phyloP scores from a whole-genome alignment of 37 sponge, comb jelly and placozoan genomes.

The Diacarnus erythraeanus region DNA sequence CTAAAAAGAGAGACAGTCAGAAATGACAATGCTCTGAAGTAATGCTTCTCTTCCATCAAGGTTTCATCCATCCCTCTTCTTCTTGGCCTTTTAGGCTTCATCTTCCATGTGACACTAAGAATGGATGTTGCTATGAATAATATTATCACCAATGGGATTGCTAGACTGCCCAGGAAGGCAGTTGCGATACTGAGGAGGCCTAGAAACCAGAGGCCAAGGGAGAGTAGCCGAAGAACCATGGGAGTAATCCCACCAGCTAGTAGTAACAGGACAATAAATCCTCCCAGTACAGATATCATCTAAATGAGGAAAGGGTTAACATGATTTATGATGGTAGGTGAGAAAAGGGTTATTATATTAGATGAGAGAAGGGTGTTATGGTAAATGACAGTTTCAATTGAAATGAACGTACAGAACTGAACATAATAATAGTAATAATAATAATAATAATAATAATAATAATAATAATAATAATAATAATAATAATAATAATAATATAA shows the following conservation, averaged over 20 bases:
- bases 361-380: too few relatives aligned
- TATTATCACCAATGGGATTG: constrained; percentile 10
- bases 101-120: neutral
- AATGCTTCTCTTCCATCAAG: neutral
- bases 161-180: constrained; percentile 9
- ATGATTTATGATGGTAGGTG: too few relatives aligned
- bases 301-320: neutral
- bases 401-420: neutral
- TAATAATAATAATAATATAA: too few relatives aligned
- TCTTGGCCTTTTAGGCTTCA: neutral
- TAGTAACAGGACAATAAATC: constrained; percentile 9
- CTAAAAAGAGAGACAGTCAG: neutral
- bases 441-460: neutral
- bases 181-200: constrained; percentile 12
- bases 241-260: neutral
- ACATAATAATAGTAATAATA: too few relatives aligned
- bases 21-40: neutral
- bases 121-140: constrained; percentile 6
- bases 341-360: too few relatives aligned
- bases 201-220: constrained; percentile 35
- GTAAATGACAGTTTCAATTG: too few relatives aligned
- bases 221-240: constrained; percentile 1
- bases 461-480: neutral
- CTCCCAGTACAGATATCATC: constrained; percentile 2
- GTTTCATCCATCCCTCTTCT: neutral